Base-by-base conservation (phyloP, 2,113 vertebrate genomes). In the Neotoma lepida region DNA sequence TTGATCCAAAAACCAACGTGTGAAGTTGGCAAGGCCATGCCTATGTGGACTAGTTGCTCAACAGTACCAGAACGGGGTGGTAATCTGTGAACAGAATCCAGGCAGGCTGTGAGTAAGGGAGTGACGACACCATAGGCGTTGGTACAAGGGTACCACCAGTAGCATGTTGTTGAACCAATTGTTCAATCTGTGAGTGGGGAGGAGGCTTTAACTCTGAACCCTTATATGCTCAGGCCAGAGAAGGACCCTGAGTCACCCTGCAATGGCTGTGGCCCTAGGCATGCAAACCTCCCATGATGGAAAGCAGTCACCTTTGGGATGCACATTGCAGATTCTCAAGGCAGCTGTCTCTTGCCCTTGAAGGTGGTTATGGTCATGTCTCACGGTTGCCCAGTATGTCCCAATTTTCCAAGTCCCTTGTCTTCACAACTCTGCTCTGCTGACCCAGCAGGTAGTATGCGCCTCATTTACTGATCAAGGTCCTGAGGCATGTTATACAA, bases 1-100 rank as follows among this genome's bases (percentile, higher is more conserved):
- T 95, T 54, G 74, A 85, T 61, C 86, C 74, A 64, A 44, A 90
- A 95, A 30, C 58, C 86, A 92, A 56, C 86, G 44, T 26, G 80
- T 61, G 51, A 94, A 46, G 46, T 92, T 91, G 92, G 35, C 81
- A 46, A 39, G 93, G 33, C 73, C 14, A 1, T 74, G 77, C 89
- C 73, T 94, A 17, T 18, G 0, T 13, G 71, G 51, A 61, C 39
- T 92, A 82, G 87, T 91, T 94, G 84, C 89, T 76, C 33, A 77
- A 49, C 90, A 77, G 46, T 30, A 15, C 30, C 30, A 20, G 73
- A 70, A 10, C 30, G 0, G 20, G 9, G 76, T 26, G 17, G 10
- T 26, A 49, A 41, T 8, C 58, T 61, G 39, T 56, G 41, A 70
- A 30, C 54, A 66, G 68, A 73, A 46, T 54, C 13, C 10, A 30